These are phyloP conservation scores for Drosophila teissieri DNA, from an alignment of 1,140 invertebrate species.

Conservation along the genomic window DNA sequence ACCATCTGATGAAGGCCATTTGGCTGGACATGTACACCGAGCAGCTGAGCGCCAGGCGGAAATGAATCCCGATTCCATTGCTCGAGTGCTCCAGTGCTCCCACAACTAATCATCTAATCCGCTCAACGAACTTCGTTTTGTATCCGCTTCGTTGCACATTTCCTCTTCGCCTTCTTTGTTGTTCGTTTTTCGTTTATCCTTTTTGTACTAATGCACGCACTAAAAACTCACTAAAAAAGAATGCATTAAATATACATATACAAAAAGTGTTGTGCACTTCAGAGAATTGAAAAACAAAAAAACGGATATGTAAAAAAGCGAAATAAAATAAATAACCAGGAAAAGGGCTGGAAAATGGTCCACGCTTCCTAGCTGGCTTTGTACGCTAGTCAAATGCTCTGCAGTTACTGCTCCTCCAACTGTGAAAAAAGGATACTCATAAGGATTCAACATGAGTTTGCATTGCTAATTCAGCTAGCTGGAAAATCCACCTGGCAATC, in stretches of 20 bases:
- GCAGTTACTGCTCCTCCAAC: not conserved
- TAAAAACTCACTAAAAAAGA: constrained; percentile 23
- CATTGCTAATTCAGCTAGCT: not conserved
- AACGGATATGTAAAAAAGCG: constrained; percentile 23
- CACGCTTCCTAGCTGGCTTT: not conserved
- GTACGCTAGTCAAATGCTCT: not conserved
- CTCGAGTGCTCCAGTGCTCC: constrained; percentile 15
- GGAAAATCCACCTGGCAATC: not conserved
- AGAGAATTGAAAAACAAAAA: constrained; percentile 10
- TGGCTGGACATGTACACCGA: constrained; percentile 85
- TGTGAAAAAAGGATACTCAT: not conserved
- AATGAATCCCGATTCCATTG: constrained; percentile 47
- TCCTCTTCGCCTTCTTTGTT: constrained; percentile 9
- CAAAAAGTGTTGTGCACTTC: constrained; percentile 42
- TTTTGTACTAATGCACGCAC: constrained; percentile 66
- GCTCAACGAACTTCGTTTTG: constrained; percentile 33
- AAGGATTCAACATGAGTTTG: not conserved
- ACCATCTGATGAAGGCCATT: constrained; percentile 84
- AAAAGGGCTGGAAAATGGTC: not conserved
- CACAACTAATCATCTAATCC: constrained; percentile 54
- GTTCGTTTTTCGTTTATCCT: constrained; percentile 20
- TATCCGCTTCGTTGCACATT: constrained; percentile 19
- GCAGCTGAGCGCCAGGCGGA: constrained; percentile 78
- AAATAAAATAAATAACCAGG: constrained; percentile 21
- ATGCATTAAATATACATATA: constrained; percentile 12